Base-by-base conservation (phyloP, 2,113 vertebrate species). In the Hippocampus mohnikei region DNA sequence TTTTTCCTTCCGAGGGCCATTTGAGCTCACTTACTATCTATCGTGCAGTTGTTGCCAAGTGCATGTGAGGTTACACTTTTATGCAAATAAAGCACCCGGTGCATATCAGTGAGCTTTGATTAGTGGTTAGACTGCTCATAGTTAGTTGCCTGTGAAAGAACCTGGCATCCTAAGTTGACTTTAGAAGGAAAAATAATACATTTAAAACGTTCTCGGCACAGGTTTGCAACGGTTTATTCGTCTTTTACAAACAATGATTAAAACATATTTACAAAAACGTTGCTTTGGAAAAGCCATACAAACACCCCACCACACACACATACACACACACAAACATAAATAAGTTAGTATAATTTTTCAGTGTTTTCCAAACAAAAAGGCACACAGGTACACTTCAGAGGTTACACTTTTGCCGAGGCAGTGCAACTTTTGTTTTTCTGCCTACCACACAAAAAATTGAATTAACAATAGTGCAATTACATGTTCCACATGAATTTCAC, bases 341-440 rank as follows among this genome's bases (percentile, higher is more conserved):
- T 98, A 98, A 98, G 94, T 98, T 97, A 98, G 95, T 98, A 95
- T 93, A 95, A 93, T 95, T 94, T 95, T 94, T 98, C 95, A 97
- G 95, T 98, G 94, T 97, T 93, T 95, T 94, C 94, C 95, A 93
- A 91, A 74, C 11, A 66, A 56, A 53, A 72, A 75, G 64, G 79
- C 79, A 87, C 95, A 96, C 94, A 97, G 92, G 93, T 93, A 95
- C 91, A 95, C 90, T 94, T 95, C 88, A 94, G 93, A 87, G 90
- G 33, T 93, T 91, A 94, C 92, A 94, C 89, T 93, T 91, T 89
- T 70, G 87, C 91, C 67, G 84, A 94, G 91, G 92, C 87, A 94
- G 93, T 93, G 87, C 88, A 89, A 89, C 84, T 89, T 84, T 84
- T 37, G 33, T 78, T 85, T 87, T 71, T 87, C 75, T 85, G 70